phyloP scores from a whole-genome alignment of 2,113 vertebrate species.

The Crotalus tigris region DNA sequence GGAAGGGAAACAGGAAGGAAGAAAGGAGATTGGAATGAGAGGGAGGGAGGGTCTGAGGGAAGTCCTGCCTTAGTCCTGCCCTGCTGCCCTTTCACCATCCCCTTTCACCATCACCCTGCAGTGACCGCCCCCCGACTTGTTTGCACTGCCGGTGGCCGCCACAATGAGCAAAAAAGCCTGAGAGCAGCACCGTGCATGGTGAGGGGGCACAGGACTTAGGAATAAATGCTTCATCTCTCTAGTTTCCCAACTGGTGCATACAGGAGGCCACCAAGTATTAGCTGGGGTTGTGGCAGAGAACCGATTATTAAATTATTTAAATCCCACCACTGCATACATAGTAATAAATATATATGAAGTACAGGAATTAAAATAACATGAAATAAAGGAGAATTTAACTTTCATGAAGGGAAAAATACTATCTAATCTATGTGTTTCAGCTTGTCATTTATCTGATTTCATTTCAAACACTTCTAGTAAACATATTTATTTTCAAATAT shows the following conservation, averaged over 20 bases:
- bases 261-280: too few species aligned
- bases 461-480: background rate
- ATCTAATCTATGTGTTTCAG: background rate
- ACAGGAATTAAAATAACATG: slow-evolving; percentile 5
- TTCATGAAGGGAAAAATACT: background rate
- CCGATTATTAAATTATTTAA: too few species aligned
- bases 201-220: slow-evolving; percentile 36
- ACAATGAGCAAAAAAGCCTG: slow-evolving; percentile 39
- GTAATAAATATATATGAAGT: background rate
- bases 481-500: background rate
- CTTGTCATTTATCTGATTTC: background rate
- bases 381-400: background rate
- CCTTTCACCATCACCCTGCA: slow-evolving; percentile 36
- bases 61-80: too few species aligned
- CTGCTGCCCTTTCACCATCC: too few species aligned
- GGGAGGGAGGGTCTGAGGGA: too few species aligned
- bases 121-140: slow-evolving; percentile 52
- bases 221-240: slow-evolving; percentile 29
- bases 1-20: too few species aligned
- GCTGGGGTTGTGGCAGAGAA: too few species aligned
- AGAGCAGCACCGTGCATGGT: slow-evolving; percentile 41
- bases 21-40: too few species aligned
- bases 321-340: background rate
- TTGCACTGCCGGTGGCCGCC: slow-evolving; percentile 46
- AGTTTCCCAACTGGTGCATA: too few species aligned